Evolutionary conservation across 2,888 invertebrate genomes (phyloP).

Genomic region (Urechis unicinctus): DNA sequence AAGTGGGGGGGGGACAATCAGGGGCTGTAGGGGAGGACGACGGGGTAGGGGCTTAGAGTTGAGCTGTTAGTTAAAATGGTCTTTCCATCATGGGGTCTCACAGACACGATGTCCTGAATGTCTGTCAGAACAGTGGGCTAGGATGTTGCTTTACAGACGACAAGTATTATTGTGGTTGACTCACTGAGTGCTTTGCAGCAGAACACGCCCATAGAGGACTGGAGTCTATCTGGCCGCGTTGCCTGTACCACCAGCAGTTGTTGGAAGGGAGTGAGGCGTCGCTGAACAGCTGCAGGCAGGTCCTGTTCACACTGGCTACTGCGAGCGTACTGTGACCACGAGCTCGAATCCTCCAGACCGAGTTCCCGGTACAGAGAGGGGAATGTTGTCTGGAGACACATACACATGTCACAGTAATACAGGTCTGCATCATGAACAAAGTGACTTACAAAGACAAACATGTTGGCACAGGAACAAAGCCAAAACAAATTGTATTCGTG

Average conservation of each 20-base stretch:
- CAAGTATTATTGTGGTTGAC: constrained; percentile 6
- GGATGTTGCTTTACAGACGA: too few relatives aligned
- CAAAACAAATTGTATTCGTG: neutral
- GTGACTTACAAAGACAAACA: neutral
- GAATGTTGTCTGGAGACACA: constrained; percentile 53
- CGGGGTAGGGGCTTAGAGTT: too few relatives aligned
- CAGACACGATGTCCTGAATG: too few relatives aligned
- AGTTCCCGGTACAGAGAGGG: constrained; percentile 62
- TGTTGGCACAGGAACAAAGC: neutral
- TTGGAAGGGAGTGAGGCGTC: constrained; percentile 68
- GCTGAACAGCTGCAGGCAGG: constrained; percentile 56
- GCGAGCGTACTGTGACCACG: constrained; percentile 67
- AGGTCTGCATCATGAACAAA: neutral
- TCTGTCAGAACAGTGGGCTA: too few relatives aligned
- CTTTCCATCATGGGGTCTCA: too few relatives aligned
- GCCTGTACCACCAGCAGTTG: constrained; percentile 72
- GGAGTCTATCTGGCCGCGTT: constrained; percentile 74
- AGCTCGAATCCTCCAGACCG: constrained; percentile 59
- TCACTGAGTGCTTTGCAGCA: constrained; percentile 56
- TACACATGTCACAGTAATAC: too few relatives aligned
- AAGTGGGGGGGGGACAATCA: too few relatives aligned
- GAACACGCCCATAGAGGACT: constrained; percentile 69
- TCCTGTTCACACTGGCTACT: constrained; percentile 61
- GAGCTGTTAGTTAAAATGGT: too few relatives aligned
- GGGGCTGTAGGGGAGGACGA: too few relatives aligned